Base-by-base conservation (phyloP, 1,140 invertebrate genomes). In the Drosophila fuyamai region DNA sequence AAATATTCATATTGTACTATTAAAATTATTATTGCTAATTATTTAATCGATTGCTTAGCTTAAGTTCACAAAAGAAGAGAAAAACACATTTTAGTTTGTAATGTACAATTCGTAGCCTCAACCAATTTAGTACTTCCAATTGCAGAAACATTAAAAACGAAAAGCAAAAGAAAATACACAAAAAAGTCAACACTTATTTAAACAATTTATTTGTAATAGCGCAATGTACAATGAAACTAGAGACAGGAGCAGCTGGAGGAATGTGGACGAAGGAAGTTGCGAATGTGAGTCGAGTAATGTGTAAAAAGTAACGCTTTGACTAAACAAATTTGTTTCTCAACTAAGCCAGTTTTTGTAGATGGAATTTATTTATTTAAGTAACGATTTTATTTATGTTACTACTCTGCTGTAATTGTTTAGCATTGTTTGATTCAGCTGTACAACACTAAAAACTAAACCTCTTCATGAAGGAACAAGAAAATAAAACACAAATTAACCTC, bases 21-120 rank as follows among this genome's bases (percentile, higher is more conserved):
- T 84, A 76, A 70, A 68, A 88, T 76, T 68, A 85, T 78, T 86
- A 88, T 89, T 88, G 76, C 76, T 88, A 88, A 88, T 79, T 88
- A 88, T 88, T 88, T 83, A 88, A 88, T 71, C 63, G 38, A 77
- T 71, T 73, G 71, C 81, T 47, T 84, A 82, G 80, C 63, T 38
- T 82, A 85, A 84, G 82, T 81, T 86, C 78, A 66, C 66, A 53
- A 56, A 57, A 55, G 47, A 76, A 62, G 62, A 71, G 51, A 54
- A 18, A 35, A 63, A 83, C 68, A 54, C 47, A 67, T 81, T 76
- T 90, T 90, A 90, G 84, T 90, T 89, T 62, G 68, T 90, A 90
- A 70, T 77, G 67, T 68, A 82, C 50, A 78, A 79, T 79, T 86
- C 66, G 76, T 80, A 89, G 62, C 78, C 59, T 62, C 74, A 77